Evolutionary conservation across 2,888 invertebrate genomes (phyloP).

Genomic region (Cephus pulcher): DNA sequence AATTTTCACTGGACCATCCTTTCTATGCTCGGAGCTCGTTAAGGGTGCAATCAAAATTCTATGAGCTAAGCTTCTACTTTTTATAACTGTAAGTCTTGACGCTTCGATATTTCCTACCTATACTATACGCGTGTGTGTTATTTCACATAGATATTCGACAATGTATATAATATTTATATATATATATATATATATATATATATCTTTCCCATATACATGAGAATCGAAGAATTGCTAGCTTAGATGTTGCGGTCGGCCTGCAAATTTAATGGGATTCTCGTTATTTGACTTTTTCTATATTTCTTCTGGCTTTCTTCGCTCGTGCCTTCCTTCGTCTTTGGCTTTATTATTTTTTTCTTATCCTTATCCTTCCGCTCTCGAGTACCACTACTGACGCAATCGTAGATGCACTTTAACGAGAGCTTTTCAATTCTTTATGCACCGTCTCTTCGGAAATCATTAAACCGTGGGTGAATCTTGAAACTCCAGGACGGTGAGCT

Average conservation of each 20-base stretch:
- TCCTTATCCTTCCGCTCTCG: background rate
- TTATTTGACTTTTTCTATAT: background rate
- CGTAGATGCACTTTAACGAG: background rate
- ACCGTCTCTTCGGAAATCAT: background rate
- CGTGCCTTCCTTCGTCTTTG: conserved; percentile 3
- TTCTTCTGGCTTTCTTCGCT: conserved; percentile 19
- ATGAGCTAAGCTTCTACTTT: background rate
- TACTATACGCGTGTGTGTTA: background rate
- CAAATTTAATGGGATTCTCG: background rate
- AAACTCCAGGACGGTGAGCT: background rate
- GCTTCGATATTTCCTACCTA: background rate
- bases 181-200: no score
- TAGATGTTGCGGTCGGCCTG: background rate
- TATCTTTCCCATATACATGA: background rate
- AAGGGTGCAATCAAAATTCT: background rate
- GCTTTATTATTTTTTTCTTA: conserved; percentile 2
- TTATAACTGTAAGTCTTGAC: background rate
- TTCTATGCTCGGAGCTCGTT: background rate
- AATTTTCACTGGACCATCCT: background rate
- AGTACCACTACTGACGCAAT: background rate
- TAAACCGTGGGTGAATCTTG: background rate
- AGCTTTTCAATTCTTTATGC: background rate
- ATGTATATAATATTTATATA: background rate
- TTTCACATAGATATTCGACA: background rate
- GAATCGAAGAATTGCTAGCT: background rate